Evolutionary conservation across 2,113 vertebrate genomes (phyloP).

Genomic region (Trachemys scripta): DNA sequence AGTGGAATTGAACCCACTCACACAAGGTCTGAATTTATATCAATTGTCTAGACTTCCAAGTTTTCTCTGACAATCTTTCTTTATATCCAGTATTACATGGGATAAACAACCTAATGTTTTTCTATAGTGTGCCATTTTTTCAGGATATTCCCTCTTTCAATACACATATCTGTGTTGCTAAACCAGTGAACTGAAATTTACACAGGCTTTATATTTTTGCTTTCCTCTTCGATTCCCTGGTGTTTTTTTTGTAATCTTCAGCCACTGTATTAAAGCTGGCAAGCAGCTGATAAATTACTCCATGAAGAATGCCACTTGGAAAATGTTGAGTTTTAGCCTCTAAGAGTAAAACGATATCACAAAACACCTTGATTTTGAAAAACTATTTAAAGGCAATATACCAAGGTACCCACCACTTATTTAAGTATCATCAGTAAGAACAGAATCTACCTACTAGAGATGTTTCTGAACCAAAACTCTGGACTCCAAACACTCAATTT

Average conservation of each 20-base stretch:
- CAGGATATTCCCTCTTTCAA: background rate
- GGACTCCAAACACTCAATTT: background rate
- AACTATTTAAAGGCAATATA: background rate
- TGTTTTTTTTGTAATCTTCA: conserved; percentile 47
- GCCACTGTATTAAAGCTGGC: conserved; percentile 22
- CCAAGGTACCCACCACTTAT: background rate
- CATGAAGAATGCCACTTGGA: conserved; percentile 46
- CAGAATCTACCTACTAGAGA: background rate
- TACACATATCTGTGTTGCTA: background rate
- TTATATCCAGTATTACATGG: background rate
- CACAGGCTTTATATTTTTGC: background rate
- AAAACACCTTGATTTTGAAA: background rate
- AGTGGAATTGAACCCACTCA: background rate
- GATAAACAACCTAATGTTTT: background rate
- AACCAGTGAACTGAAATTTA: conserved; percentile 38
- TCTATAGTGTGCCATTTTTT: background rate
- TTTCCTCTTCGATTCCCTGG: conserved; percentile 25
- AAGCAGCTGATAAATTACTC: conserved; percentile 55
- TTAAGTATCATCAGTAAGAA: background rate
- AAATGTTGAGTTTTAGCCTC: conserved; percentile 5
- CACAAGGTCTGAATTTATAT: background rate
- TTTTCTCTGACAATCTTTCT: background rate
- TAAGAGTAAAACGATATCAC: background rate
- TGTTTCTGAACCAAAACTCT: background rate
- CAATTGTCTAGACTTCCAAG: background rate